These are phyloP conservation scores for Craterocephalus amniculus DNA, from an alignment of 2,797 vertebrate species.

Conservation along the genomic window DNA sequence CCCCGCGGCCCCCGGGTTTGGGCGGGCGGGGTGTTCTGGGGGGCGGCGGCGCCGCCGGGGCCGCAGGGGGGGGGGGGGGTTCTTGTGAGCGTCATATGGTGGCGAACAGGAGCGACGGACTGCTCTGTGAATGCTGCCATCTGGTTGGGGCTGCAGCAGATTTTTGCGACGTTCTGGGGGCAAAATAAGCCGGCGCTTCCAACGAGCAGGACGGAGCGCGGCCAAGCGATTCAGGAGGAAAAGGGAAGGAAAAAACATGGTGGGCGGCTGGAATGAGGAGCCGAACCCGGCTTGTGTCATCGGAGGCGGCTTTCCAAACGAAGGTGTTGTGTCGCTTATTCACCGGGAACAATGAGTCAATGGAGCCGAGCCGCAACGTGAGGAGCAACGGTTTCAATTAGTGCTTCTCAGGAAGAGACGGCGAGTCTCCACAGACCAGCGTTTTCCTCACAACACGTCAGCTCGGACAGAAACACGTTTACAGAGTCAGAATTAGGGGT, in stretches of 20 bases:
- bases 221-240: slow-evolving; percentile 59
- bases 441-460: too few relatives aligned
- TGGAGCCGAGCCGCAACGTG: slow-evolving; percentile 38
- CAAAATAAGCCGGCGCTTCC: slow-evolving; percentile 82
- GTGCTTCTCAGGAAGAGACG: slow-evolving; percentile 4
- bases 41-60: too few relatives aligned
- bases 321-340: slow-evolving; percentile 67
- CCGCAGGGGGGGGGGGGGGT: too few relatives aligned
- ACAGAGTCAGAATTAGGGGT: too few relatives aligned
- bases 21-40: too few relatives aligned
- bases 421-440: slow-evolving; percentile 13
- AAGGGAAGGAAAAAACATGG: slow-evolving; percentile 31
- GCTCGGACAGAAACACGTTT: background rate
- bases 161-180: slow-evolving; percentile 83
- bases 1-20: too few relatives aligned
- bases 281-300: slow-evolving; percentile 55
- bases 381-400: slow-evolving; percentile 66
- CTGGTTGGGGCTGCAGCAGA: slow-evolving; percentile 85
- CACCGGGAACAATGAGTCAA: slow-evolving; percentile 71
- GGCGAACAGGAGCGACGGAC: slow-evolving; percentile 81
- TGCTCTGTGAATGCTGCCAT: slow-evolving; percentile 82
- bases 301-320: slow-evolving; percentile 60
- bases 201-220: slow-evolving; percentile 55
- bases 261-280: slow-evolving; percentile 67
- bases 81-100: slow-evolving; percentile 85